phyloP scores from a whole-genome alignment of 2,888 invertebrate species.

The Operophtera brumata region DNA sequence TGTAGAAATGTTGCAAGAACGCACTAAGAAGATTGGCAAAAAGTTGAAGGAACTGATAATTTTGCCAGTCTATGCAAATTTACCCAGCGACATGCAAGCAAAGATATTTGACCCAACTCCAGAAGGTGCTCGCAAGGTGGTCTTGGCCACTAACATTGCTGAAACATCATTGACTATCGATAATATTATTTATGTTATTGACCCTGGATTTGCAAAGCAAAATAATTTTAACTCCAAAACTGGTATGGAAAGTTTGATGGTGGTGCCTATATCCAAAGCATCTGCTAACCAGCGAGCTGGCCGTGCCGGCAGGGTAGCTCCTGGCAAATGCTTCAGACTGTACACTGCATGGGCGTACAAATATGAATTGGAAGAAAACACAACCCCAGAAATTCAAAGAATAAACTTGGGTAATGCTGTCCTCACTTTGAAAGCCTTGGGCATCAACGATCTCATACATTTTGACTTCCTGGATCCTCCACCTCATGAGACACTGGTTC shows the following conservation, averaged over 20 bases:
- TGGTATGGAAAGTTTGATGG: slow-evolving; percentile 99
- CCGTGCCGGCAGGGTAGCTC: slow-evolving; percentile 96
- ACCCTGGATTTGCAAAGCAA: slow-evolving; percentile 99
- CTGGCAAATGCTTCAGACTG: slow-evolving; percentile 98
- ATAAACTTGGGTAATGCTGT: slow-evolving; percentile 99
- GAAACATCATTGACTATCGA: slow-evolving; percentile 99
- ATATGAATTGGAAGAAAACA: slow-evolving; percentile 98
- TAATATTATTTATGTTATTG: slow-evolving; percentile 99
- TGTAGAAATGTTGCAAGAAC: slow-evolving; percentile 93
- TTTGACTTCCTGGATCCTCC: slow-evolving; percentile 99
- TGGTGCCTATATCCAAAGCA: slow-evolving; percentile 98
- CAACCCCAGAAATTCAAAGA: slow-evolving; percentile 98
- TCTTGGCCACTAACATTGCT: slow-evolving; percentile 99
- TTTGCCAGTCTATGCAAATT: slow-evolving; percentile 97
- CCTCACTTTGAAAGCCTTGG: slow-evolving; percentile 96
- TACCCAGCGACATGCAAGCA: slow-evolving; percentile 99
- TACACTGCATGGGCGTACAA: slow-evolving; percentile 99
- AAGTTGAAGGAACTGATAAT: slow-evolving; percentile 96
- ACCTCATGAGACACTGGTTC: slow-evolving; percentile 93
- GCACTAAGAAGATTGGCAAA: slow-evolving; percentile 94
- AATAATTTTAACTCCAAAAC: slow-evolving; percentile 99
- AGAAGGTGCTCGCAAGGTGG: slow-evolving; percentile 96
- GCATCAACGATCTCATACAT: slow-evolving; percentile 98
- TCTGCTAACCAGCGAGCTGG: slow-evolving; percentile 99
- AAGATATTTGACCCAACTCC: slow-evolving; percentile 99